Base-by-base conservation (phyloP, 2,113 vertebrate species). In the Corythornis madagascariensis region DNA sequence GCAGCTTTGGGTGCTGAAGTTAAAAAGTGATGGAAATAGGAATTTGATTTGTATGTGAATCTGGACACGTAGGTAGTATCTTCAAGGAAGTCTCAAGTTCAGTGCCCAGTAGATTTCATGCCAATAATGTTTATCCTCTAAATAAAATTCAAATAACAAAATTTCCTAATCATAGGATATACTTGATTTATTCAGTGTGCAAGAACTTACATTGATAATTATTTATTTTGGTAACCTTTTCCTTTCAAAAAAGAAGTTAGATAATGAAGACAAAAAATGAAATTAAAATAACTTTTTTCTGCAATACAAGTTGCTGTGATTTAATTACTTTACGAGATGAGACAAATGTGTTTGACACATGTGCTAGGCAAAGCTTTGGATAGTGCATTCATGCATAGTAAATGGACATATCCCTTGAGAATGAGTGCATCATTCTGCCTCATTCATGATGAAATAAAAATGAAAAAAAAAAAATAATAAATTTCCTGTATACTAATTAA, bases 341-440 rank as follows among this genome's bases (percentile, higher is more conserved):
- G 64, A 92, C 38, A 91, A 94, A 92, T 67, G 43, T 74, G 56
- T 77, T 67, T 67, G 91, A 80, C 74, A 72, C 10, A 33, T 29
- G 55, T 80, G 60, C 50, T 89, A 86, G 52, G n/a, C 52, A 92
- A 91, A 92, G 56, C 25, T 94, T 94, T 95, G 26, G 43, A 47
- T 85, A 89, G 64, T 64, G 60, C 33, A 47, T 50, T 92, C 72
- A 67, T 77, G 79, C 72, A 77, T 35, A 74, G 47, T 85, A 86
- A 88, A 69, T 71, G 64, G 60, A 71, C 72, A 88, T n/a, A 47
- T 71, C 79, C 71, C 83, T 87, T 88, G 92, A 85, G 92, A 89
- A 65, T 11, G 78, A 76, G 77, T 57, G 17, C 19, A 91, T 79
- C 42, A 47, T 82, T 91, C 71, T 70, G 28, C 11, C n/a, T 18